phyloP scores from a whole-genome alignment of 2,797 vertebrate species.

The Hoplostethus atlanticus region DNA sequence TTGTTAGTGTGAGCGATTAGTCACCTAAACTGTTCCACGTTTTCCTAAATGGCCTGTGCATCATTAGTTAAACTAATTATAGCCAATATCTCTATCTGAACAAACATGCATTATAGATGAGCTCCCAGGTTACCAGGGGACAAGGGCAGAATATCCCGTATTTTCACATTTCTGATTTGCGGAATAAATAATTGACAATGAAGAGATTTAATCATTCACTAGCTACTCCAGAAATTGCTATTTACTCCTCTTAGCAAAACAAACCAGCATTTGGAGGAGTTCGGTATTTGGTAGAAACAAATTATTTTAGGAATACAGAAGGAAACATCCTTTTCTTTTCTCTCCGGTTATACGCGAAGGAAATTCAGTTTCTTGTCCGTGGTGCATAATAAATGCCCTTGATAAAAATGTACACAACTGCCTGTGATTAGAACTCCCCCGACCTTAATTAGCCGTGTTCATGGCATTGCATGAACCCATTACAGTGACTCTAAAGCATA shows the following conservation, averaged over 20 bases:
- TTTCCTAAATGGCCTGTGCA: slow-evolving; percentile 65
- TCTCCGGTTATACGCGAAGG: slow-evolving; percentile 36
- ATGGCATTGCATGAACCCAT: slow-evolving; percentile 81
- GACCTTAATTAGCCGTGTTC: slow-evolving; percentile 84
- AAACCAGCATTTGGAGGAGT: slow-evolving; percentile 43
- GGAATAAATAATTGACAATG: slow-evolving; percentile 15
- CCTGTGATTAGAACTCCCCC: slow-evolving; percentile 75
- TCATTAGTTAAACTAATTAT: slow-evolving; percentile 72
- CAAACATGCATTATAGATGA: slow-evolving; percentile 52
- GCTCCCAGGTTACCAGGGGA: slow-evolving; percentile 48
- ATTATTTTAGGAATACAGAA: slow-evolving; percentile 52
- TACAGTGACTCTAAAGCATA: slow-evolving; percentile 82
- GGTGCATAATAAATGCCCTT: slow-evolving; percentile 72
- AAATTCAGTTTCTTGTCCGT: slow-evolving; percentile 45
- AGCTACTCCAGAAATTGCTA: background rate
- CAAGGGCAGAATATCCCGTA: slow-evolving; percentile 2
- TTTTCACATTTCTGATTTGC: slow-evolving; percentile 1
- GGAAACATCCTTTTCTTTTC: slow-evolving; percentile 45
- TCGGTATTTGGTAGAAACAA: slow-evolving; percentile 52
- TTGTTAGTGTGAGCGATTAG: slow-evolving; percentile 59
- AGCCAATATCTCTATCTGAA: slow-evolving; percentile 36
- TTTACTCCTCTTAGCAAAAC: slow-evolving; percentile 26
- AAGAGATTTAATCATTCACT: slow-evolving; percentile 31
- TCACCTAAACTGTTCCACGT: slow-evolving; percentile 65
- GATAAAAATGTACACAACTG: slow-evolving; percentile 76